A percentile compares a stretch with the other conserved stretches of the same genome.
These are phyloP conservation scores for Drosophila multiciliata DNA, from an alignment of 2,888 invertebrate genomes.

Conservation along the genomic window DNA sequence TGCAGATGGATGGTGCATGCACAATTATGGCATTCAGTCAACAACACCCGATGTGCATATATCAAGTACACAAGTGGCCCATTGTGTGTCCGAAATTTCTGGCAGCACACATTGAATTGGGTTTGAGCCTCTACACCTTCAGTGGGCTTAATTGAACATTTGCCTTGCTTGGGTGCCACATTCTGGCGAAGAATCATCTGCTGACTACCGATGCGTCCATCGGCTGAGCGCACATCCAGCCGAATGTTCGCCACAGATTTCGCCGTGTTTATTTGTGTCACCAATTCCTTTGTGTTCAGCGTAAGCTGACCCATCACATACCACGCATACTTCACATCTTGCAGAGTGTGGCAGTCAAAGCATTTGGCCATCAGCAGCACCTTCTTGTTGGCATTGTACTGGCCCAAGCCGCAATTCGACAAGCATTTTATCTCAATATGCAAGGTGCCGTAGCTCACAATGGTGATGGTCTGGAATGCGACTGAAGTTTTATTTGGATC, in stretches of 20 bases:
- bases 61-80: constrained; percentile 32
- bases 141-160: constrained; percentile 26
- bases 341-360: constrained; percentile 22
- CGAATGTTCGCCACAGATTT: background rate
- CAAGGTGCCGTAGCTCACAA: constrained; percentile 11
- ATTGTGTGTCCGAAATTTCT: background rate
- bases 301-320: constrained; percentile 21
- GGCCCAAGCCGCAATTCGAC: constrained; percentile 28
- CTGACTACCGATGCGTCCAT: constrained; percentile 22
- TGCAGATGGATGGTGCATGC: constrained; percentile 44
- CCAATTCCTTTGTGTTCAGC: background rate
- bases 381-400: constrained; percentile 16
- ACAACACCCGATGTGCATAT: constrained; percentile 45
- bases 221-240: background rate
- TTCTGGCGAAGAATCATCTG: background rate
- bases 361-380: constrained; percentile 38
- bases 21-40: constrained; percentile 44
- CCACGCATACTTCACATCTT: constrained; percentile 30
- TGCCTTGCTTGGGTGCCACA: constrained; percentile 26
- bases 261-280: constrained; percentile 3
- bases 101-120: constrained; percentile 39
- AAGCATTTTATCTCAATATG: constrained; percentile 41
- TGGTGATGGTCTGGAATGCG: constrained; percentile 23
- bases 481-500: constrained; percentile 6
- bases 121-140: constrained; percentile 51